These are phyloP conservation scores for Petroica traversi DNA, from an alignment of 2,113 vertebrate species.

Conservation along the genomic window DNA sequence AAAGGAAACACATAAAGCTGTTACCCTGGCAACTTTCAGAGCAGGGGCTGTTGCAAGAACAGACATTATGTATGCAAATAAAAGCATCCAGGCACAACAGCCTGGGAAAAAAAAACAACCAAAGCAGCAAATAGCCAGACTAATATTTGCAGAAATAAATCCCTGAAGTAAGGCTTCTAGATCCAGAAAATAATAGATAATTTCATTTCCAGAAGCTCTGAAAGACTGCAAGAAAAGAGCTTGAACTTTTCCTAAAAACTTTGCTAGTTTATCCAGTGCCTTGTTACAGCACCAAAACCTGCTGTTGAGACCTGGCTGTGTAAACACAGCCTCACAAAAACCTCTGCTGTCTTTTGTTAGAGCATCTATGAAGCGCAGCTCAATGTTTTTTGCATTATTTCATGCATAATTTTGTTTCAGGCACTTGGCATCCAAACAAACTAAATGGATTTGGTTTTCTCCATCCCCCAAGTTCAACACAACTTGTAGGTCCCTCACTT, in stretches of 20 bases:
- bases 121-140: background rate
- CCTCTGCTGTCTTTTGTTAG: background rate
- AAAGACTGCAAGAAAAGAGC: background rate
- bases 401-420: background rate
- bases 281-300: background rate
- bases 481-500: background rate
- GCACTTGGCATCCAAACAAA: background rate
- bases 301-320: background rate
- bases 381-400: background rate
- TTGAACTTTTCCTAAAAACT: background rate
- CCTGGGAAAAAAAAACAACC: background rate
- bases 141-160: background rate
- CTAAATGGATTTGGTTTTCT: background rate
- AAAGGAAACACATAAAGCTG: background rate
- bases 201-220: background rate
- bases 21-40: background rate
- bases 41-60: background rate
- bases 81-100: background rate
- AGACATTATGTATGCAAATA: background rate
- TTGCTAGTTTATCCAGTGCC: background rate
- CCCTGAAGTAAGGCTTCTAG: background rate
- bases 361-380: background rate
- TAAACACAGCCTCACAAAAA: background rate
- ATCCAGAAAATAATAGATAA: background rate
- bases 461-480: background rate